phyloP scores from a whole-genome alignment of 1,140 invertebrate species.

The Hormaphis cornu region DNA sequence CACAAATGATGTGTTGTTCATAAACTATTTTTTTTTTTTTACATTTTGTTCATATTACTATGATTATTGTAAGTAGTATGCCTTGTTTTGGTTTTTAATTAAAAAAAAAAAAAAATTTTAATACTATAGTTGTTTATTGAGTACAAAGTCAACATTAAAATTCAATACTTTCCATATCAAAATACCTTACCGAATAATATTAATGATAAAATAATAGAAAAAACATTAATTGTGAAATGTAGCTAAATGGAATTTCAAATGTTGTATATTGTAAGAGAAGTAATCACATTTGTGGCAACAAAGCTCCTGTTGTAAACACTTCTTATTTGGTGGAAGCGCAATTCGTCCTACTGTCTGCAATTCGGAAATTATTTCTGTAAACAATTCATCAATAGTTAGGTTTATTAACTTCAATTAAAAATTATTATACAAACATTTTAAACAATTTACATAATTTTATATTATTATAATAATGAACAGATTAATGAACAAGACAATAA shows the following conservation, averaged over 20 bases:
- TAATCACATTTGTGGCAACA: background rate
- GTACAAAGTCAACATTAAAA: too few species aligned
- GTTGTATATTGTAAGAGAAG: background rate
- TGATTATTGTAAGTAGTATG: slow-evolving; percentile 5
- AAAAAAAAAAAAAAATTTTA: background rate
- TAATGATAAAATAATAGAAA: background rate
- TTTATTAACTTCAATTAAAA: too few species aligned
- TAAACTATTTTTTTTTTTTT: background rate
- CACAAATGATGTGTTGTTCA: slow-evolving; percentile 1
- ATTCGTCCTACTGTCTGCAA: background rate
- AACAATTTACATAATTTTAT: too few species aligned
- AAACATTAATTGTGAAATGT: background rate
- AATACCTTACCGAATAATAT: background rate
- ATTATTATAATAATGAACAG: too few species aligned
- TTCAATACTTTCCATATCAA: too few species aligned
- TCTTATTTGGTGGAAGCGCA: background rate
- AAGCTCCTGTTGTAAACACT: background rate
- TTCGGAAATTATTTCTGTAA: slow-evolving; percentile 8
- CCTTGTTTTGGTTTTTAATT: slow-evolving; percentile 15
- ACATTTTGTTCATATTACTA: background rate
- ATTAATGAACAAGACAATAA: too few species aligned
- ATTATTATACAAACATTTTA: too few species aligned
- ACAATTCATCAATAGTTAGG: background rate
- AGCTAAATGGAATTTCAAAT: background rate
- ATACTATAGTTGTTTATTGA: background rate